Percentiles rank a stretch among this genome's conserved stretches.
phyloP scores from a whole-genome alignment of 1,140 invertebrate genomes.

The Hylyphantes graminicola region DNA sequence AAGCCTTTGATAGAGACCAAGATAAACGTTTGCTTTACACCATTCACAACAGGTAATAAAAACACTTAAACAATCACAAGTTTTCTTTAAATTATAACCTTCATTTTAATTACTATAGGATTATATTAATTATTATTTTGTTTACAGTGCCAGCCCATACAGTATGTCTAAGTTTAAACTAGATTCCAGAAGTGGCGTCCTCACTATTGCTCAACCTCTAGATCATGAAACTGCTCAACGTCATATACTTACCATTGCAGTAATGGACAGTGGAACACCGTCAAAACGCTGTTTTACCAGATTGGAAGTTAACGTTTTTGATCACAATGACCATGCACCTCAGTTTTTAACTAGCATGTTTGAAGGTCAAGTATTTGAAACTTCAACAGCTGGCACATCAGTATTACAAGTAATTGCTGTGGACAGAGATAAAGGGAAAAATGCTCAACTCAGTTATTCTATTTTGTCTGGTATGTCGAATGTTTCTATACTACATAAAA shows the following conservation, averaged over 20 bases:
- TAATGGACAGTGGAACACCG: constrained; percentile 59
- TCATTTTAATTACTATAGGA: not conserved
- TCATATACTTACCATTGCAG: constrained; percentile 87
- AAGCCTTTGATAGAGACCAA: constrained; percentile 76
- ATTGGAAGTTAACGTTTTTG: constrained; percentile 81
- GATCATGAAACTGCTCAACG: constrained; percentile 84
- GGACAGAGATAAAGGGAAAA: constrained; percentile 84
- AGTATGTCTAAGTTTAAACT: constrained; percentile 76
- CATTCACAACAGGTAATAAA: constrained; percentile 70
- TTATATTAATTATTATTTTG: not conserved
- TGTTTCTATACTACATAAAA: not conserved
- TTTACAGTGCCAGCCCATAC: constrained; percentile 44
- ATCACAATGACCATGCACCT: constrained; percentile 90
- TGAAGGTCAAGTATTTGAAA: constrained; percentile 81
- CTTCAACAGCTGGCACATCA: constrained; percentile 77
- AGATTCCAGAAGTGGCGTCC: constrained; percentile 81
- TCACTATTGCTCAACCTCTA: constrained; percentile 77
- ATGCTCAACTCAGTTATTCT: constrained; percentile 82
- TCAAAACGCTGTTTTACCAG: constrained; percentile 53
- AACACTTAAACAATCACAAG: not conserved
- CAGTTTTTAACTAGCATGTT: constrained; percentile 76
- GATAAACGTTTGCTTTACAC: constrained; percentile 81
- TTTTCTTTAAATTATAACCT: not conserved
- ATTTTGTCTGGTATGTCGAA: constrained; percentile 78
- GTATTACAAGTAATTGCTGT: constrained; percentile 80